These are phyloP conservation scores for Zaprionus taronus DNA, from an alignment of 1,140 invertebrate genomes.

Conservation along the genomic window DNA sequence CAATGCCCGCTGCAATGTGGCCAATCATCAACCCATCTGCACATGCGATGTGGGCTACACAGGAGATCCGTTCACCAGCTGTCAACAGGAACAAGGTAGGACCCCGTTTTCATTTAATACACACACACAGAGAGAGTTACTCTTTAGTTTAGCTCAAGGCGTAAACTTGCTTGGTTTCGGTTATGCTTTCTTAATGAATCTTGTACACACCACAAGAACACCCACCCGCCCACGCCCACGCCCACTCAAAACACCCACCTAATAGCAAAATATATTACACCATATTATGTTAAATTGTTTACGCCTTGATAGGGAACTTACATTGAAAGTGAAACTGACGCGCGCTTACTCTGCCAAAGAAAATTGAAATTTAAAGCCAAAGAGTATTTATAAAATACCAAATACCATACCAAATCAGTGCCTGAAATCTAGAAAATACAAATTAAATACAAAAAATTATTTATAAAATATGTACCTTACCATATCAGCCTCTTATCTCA, in stretches of 20 bases:
- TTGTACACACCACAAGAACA: background rate
- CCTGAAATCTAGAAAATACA: conserved; percentile 17
- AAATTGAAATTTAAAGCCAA: conserved; percentile 7
- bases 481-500: conserved; percentile 18
- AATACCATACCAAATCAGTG: conserved; percentile 1
- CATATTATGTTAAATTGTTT: conserved; percentile 31
- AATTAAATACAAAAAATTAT: conserved; percentile 1
- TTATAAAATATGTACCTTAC: background rate
- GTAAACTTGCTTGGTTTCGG: conserved; percentile 71
- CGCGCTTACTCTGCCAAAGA: background rate
- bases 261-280: conserved; percentile 23
- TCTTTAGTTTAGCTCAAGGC: conserved; percentile 60
- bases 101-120: conserved; percentile 65
- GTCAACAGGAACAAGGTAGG: conserved; percentile 87
- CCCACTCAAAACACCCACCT: conserved; percentile 26
- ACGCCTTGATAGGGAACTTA: conserved; percentile 52
- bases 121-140: conserved; percentile 19
- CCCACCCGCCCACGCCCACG: conserved; percentile 21
- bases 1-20: conserved; percentile 89
- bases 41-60: conserved; percentile 89
- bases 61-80: conserved; percentile 91
- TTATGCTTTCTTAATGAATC: conserved; percentile 41
- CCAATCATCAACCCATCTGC: conserved; percentile 89
- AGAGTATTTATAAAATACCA: conserved; percentile 4
- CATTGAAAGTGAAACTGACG: conserved; percentile 58